Conservation (phyloP, 2,888 invertebrate species). For the Drosophila melanosoma region DNA sequence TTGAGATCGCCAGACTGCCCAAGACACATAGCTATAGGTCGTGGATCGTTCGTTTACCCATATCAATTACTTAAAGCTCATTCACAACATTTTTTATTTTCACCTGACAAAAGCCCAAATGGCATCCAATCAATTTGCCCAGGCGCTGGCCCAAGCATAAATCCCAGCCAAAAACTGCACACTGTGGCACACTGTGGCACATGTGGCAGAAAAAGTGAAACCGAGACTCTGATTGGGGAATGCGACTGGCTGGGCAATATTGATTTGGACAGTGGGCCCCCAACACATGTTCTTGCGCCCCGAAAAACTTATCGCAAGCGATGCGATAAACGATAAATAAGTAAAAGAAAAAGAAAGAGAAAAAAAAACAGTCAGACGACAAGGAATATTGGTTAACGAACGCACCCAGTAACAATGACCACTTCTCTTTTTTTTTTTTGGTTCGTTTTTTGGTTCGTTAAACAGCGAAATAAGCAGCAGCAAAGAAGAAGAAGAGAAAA, state of each 20-base stretch:
- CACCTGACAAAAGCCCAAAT: constrained; percentile 83
- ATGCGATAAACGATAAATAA: constrained; percentile 82
- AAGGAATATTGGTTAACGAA: constrained; percentile 39
- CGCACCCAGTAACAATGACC: constrained; percentile 55
- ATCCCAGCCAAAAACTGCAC: constrained; percentile 26
- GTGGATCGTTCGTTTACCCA: constrained; percentile 72
- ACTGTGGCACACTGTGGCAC: constrained; percentile 29
- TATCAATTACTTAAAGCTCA: constrained; percentile 84
- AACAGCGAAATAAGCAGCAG: constrained; percentile 37
- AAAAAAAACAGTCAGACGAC: constrained; percentile 1
- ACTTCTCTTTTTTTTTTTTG: constrained; percentile 43
- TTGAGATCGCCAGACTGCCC: constrained; percentile 11
- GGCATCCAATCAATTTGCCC: constrained; percentile 81
- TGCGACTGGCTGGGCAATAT: constrained; percentile 44
- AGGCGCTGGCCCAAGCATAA: constrained; percentile 51
- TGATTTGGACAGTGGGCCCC: constrained; percentile 63
- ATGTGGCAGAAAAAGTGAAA: constrained; percentile 5
- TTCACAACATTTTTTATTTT: constrained; percentile 84
- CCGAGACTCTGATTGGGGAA: constrained; percentile 29
- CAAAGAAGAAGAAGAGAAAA: constrained; percentile 33
- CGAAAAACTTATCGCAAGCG: constrained; percentile 80
- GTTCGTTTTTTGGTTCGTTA: constrained; percentile 57
- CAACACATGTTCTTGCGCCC: constrained; percentile 84
- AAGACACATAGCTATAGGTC: constrained; percentile 16
- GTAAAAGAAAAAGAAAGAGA: constrained; percentile 54